Conservation (phyloP, 2,797 vertebrate species). For the Halcyon badia region DNA sequence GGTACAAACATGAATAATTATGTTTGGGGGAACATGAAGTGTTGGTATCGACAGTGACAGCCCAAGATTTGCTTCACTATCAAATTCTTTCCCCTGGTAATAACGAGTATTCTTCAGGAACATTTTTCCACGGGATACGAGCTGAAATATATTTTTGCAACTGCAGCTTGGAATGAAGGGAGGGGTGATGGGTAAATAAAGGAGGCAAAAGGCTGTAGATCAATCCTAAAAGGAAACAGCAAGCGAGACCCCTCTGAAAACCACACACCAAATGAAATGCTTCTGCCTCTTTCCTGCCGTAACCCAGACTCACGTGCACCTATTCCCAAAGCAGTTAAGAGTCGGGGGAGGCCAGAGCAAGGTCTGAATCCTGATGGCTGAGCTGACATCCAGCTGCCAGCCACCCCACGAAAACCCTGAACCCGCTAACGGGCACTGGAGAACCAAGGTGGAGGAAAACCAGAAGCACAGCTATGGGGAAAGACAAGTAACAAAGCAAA, state of each 20-base stretch:
- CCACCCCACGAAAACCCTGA: background rate
- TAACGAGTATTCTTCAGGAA: background rate
- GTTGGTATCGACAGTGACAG: background rate
- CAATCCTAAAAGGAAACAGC: background rate
- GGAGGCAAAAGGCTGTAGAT: background rate
- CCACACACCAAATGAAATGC: accelerated
- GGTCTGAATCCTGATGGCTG: background rate
- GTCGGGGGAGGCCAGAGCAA: background rate
- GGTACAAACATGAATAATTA: background rate
- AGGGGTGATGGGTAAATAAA: background rate
- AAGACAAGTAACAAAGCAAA: background rate
- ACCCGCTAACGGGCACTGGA: background rate
- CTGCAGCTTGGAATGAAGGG: background rate
- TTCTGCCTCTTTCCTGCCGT: background rate
- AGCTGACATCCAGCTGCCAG: background rate
- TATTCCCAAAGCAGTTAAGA: background rate
- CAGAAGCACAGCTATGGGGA: background rate
- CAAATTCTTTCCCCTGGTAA: background rate
- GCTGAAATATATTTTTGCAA: background rate
- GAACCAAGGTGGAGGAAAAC: background rate
- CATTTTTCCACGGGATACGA: background rate
- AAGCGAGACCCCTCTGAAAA: background rate
- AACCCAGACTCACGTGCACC: background rate
- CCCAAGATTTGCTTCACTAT: background rate
- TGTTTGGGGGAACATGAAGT: background rate